Evolutionary conservation across 1,140 invertebrate genomes (phyloP), one percentile per base, ranked within the genome.

Genomic region (Lithobius niger): DNA sequence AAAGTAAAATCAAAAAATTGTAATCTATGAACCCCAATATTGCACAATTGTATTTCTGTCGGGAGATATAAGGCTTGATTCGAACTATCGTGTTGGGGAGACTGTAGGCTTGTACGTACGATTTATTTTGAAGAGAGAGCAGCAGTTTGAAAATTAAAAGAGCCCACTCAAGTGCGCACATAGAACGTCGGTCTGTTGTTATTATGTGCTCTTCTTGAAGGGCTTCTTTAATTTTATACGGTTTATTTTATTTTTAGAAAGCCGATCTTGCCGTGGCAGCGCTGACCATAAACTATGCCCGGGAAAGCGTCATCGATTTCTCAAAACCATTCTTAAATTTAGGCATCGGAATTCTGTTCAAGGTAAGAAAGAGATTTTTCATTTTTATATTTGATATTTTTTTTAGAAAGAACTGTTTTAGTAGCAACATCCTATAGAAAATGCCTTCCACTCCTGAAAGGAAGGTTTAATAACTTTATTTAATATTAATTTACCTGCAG

Each of bases 221-320:
- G 25, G 21, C 40, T 10, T n/a, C 25, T 24, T 40, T 0, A 54
- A 55, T 43, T 27, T 45, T 57, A n/a, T 57, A 22, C 31, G 26
- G n/a, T 26, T 19, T 18, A 2, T 25, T 19, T 24, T 62, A 59
- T 63, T 77, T 78, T 15, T 71, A 86, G 86, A 84, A 84, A 71
- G 89, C 89, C 0, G 90, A 95, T 67, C 74, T 95, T 58, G 88
- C 88, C 0, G 86, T 94, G 0, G 89, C 86, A 0, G 89, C 88
- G 0, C 88, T 95, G 83, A 95, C 89, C 0, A 94, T 93, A 56
- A 94, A 91, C 68, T 93, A 91, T 67, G 88, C 88, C 0, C 70
- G 91, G 26, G 89, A 94, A 69, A 88, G 85, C 63, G 89, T 92
- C n/a, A 92, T 95, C 25, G 90, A 94, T 69, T 95, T 94, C 69